These are phyloP conservation scores for Eupristina koningsbergeri DNA, from an alignment of 1,140 invertebrate species.

Conservation along the genomic window DNA sequence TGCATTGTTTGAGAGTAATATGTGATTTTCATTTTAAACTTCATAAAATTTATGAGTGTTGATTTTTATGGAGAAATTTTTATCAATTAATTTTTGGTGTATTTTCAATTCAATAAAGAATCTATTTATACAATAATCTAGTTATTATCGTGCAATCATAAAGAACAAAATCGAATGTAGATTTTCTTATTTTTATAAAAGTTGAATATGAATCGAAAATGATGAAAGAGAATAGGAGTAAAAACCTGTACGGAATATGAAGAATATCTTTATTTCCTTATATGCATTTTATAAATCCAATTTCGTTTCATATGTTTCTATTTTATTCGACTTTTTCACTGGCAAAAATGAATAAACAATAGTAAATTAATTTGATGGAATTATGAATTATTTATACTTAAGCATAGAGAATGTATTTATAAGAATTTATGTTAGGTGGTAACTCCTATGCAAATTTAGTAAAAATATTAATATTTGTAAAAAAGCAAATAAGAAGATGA, in stretches of 20 bases:
- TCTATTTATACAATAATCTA: neutral
- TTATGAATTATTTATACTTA: neutral
- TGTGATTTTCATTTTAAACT: neutral
- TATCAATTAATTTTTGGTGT: neutral
- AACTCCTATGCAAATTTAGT: neutral
- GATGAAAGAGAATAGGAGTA: neutral
- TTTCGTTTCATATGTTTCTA: conserved; percentile 10
- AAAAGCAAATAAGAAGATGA: neutral
- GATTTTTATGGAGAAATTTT: neutral
- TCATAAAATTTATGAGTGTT: neutral
- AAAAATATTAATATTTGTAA: neutral
- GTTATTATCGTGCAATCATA: neutral
- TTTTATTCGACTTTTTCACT: neutral
- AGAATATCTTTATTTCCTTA: neutral
- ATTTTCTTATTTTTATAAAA: neutral
- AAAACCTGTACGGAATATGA: conserved; percentile 13
- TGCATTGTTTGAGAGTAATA: neutral
- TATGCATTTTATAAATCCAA: conserved; percentile 16
- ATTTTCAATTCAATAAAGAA: neutral
- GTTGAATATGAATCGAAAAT: neutral
- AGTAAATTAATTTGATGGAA: neutral
- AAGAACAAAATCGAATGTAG: neutral
- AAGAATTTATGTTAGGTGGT: neutral
- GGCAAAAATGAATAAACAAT: neutral
- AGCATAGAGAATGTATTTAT: neutral